These are phyloP conservation scores for Drosophila picticornis DNA, from an alignment of 2,888 invertebrate species.

Conservation along the genomic window DNA sequence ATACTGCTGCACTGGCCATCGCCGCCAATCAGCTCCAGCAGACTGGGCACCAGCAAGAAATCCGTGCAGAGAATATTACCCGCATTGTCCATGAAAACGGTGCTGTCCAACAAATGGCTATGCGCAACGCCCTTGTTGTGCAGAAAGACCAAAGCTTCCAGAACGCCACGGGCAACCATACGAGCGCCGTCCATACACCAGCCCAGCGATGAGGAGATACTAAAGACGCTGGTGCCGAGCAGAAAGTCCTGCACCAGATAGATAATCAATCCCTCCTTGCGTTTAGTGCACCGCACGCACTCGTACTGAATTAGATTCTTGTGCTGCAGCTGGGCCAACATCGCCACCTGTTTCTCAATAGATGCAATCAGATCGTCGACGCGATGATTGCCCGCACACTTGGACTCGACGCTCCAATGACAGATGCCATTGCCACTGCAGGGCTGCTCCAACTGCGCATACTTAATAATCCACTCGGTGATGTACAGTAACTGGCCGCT, in stretches of 20 bases:
- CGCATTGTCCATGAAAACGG: conserved; percentile 89
- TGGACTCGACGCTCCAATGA: conserved; percentile 80
- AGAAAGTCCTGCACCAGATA: conserved; percentile 90
- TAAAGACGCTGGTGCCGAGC: conserved; percentile 83
- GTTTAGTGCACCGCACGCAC: conserved; percentile 88
- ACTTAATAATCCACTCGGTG: conserved; percentile 90
- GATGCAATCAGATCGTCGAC: conserved; percentile 83
- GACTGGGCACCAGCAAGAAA: conserved; percentile 83
- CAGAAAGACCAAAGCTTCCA: conserved; percentile 91
- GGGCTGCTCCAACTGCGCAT: conserved; percentile 83
- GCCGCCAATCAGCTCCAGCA: conserved; percentile 83
- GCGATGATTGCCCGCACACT: conserved; percentile 83
- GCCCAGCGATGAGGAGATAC: conserved; percentile 83
- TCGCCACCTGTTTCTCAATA: conserved; percentile 92
- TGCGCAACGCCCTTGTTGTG: conserved; percentile 94
- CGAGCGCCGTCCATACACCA: conserved; percentile 86
- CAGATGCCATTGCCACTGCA: conserved; percentile 82
- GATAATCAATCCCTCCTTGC: conserved; percentile 88
- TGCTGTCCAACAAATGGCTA: conserved; percentile 91
- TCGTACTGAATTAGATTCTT: conserved; percentile 91
- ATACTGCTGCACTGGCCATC: conserved; percentile 70
- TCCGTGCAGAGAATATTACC: conserved; percentile 86
- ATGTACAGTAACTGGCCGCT: conserved; percentile 90
- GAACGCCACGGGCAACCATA: conserved; percentile 89
- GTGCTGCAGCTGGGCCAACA: conserved; percentile 90